These are phyloP conservation scores for Microdon myrmicae DNA, from an alignment of 2,888 invertebrate genomes.

Conservation along the genomic window DNA sequence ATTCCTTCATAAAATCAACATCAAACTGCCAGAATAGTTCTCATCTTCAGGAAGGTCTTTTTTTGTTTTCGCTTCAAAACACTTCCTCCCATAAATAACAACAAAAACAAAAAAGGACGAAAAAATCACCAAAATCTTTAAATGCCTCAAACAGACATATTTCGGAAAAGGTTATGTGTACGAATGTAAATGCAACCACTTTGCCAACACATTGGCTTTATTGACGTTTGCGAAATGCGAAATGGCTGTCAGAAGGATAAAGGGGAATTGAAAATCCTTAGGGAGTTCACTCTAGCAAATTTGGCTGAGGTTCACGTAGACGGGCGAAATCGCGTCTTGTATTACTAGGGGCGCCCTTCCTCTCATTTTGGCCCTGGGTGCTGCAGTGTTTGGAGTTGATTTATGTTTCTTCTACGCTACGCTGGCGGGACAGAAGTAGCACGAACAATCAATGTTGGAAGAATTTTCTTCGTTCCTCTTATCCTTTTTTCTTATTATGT, in stretches of 20 bases:
- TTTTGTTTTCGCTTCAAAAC: neutral
- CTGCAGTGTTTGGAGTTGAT: too few species aligned
- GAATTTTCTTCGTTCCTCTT: conserved; percentile 7
- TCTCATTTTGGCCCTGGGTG: too few species aligned
- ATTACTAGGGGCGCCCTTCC: too few species aligned
- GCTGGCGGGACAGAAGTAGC: conserved; percentile 1
- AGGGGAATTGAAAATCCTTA: conserved; percentile 40
- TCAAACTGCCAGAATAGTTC: conserved; percentile 26
- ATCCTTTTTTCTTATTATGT: conserved; percentile 7
- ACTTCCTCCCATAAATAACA: neutral
- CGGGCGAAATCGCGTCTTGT: conserved; percentile 20
- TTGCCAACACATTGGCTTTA: conserved; percentile 52
- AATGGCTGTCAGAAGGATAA: conserved; percentile 36
- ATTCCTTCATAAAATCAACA: conserved; percentile 44
- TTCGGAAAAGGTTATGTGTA: conserved; percentile 50
- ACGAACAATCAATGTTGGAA: conserved; percentile 34
- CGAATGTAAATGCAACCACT: conserved; percentile 53
- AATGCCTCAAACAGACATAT: conserved; percentile 49
- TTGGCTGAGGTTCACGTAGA: conserved; percentile 17
- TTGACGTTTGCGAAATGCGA: conserved; percentile 48
- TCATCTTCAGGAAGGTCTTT: conserved; percentile 4
- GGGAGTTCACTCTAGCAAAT: conserved; percentile 25
- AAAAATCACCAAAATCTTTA: conserved; percentile 43
- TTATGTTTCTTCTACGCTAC: conserved; percentile 31
- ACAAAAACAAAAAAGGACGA: conserved; percentile 1